A percentile compares a stretch with the other conserved stretches of the same genome.
These are phyloP conservation scores for Protobothrops flavoviridis DNA, from an alignment of 2,113 vertebrate genomes.

Conservation along the genomic window DNA sequence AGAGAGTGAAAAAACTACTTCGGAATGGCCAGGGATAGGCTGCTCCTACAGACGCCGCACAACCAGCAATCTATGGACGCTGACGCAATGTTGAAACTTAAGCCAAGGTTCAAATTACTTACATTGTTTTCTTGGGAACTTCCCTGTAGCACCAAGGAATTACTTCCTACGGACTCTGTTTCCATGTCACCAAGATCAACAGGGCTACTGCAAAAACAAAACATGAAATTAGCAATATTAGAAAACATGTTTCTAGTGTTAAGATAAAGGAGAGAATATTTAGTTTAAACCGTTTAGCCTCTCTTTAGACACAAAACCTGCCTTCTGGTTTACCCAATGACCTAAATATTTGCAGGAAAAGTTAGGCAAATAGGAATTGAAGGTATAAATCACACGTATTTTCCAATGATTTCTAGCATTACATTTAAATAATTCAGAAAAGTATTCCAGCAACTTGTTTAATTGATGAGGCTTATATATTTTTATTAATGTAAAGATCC, in stretches of 20 bases:
- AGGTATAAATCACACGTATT: not conserved
- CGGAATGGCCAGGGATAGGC: not conserved
- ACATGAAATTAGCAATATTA: not conserved
- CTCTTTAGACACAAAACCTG: not conserved
- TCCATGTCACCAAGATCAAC: slow-evolving; percentile 88
- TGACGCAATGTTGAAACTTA: not conserved
- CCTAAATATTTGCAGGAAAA: not conserved
- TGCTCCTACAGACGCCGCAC: not conserved
- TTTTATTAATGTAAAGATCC: not conserved
- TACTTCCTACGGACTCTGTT: slow-evolving; percentile 77
- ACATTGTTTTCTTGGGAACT: slow-evolving; percentile 67
- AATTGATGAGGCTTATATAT: not conserved
- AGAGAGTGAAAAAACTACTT: not conserved
- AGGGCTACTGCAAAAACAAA: slow-evolving; percentile 69
- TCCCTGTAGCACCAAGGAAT: slow-evolving; percentile 64
- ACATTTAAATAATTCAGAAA: not conserved
- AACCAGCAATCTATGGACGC: not conserved
- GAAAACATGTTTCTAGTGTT: not conserved
- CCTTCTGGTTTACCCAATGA: not conserved
- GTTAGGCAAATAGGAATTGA: not conserved
- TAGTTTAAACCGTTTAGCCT: not conserved
- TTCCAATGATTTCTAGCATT: not conserved
- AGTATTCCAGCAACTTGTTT: not conserved
- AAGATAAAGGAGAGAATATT: not conserved
- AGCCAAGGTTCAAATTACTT: slow-evolving; percentile 29